phyloP scores from a whole-genome alignment of 2,888 invertebrate genomes.

The Drosophila diplacantha region DNA sequence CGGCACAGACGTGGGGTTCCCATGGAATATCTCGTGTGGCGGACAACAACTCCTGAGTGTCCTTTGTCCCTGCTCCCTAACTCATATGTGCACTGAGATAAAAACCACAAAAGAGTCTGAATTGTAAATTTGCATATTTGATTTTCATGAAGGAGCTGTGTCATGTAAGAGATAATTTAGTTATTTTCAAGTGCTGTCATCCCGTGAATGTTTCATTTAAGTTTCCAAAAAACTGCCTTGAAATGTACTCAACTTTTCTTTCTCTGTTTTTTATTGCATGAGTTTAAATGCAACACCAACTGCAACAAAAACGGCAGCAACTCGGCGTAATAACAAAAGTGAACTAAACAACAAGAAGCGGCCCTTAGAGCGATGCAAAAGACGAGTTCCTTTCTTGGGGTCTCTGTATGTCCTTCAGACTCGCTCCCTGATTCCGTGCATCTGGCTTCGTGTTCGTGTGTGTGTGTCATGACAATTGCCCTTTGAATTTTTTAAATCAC shows the following conservation, averaged over 20 bases:
- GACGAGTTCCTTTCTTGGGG: slow-evolving; percentile 48
- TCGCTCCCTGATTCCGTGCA: slow-evolving; percentile 25
- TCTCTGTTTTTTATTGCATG: slow-evolving; percentile 51
- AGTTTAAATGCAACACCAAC: slow-evolving; percentile 51
- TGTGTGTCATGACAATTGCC: slow-evolving; percentile 61
- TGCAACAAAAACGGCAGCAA: slow-evolving; percentile 41
- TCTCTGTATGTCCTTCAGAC: slow-evolving; percentile 12
- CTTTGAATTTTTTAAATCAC: slow-evolving; percentile 72
- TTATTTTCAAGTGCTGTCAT: too few species aligned
- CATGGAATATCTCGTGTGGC: slow-evolving; percentile 29
- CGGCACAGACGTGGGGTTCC: slow-evolving; percentile 22
- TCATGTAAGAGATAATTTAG: too few species aligned
- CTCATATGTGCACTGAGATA: neutral
- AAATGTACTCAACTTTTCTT: neutral
- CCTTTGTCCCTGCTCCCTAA: slow-evolving; percentile 18
- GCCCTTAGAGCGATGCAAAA: slow-evolving; percentile 46
- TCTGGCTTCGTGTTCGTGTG: slow-evolving; percentile 9
- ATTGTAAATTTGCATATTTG: too few species aligned
- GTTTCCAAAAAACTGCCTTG: neutral
- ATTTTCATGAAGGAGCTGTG: too few species aligned
- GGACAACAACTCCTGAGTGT: slow-evolving; percentile 31
- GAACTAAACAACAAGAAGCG: slow-evolving; percentile 59
- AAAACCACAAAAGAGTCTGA: too few species aligned
- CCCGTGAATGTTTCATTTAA: too few species aligned
- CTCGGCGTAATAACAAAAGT: slow-evolving; percentile 59